Evolutionary conservation across 1,140 invertebrate species (phyloP).

Genomic region (Agrypnia vestita): DNA sequence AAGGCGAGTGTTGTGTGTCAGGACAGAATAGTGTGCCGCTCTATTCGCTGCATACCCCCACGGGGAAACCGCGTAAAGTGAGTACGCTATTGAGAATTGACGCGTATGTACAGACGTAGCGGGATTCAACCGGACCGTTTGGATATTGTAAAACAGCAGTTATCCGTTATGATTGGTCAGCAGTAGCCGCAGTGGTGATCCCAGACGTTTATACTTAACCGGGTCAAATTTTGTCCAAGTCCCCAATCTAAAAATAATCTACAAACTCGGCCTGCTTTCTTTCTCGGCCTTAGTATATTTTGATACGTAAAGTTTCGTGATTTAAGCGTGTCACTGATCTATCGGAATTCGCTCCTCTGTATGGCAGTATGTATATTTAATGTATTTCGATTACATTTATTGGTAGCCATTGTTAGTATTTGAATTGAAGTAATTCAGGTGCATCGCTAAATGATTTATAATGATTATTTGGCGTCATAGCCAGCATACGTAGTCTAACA

Average conservation of each 20-base stretch:
- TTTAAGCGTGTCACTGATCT: background rate
- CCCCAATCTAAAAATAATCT: background rate
- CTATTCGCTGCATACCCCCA: too few species aligned
- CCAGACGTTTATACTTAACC: background rate
- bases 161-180: background rate
- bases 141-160: background rate
- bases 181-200: background rate
- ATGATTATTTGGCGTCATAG: too few species aligned
- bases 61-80: too few species aligned
- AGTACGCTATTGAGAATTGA: too few species aligned
- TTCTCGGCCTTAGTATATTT: background rate
- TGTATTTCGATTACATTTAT: too few species aligned
- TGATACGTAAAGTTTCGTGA: background rate
- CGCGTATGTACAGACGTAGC: background rate
- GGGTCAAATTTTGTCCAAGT: constrained; percentile 9
- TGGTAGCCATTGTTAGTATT: too few species aligned
- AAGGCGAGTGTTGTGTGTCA: too few species aligned
- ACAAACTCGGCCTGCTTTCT: constrained; percentile 2
- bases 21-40: too few species aligned
- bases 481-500: too few species aligned
- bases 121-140: background rate
- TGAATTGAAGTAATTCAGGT: too few species aligned
- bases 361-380: background rate
- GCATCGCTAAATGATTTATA: too few species aligned
- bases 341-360: background rate